Evolutionary conservation across 2,797 vertebrate species (phyloP).

Genomic region (Hippopotamyrus pictus): DNA sequence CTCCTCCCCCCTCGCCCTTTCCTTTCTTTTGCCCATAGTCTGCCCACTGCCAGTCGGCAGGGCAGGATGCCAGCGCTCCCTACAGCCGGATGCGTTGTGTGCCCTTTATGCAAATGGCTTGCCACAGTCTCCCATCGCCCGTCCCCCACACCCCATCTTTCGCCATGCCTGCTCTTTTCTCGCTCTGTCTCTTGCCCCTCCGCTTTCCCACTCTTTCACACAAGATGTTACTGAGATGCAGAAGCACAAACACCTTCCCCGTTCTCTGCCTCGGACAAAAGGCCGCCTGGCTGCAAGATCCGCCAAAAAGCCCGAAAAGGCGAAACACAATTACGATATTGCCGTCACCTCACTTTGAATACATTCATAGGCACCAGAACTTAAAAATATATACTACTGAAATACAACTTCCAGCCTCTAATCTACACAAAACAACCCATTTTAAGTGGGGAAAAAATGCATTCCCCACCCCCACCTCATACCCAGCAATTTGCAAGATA

Average conservation of each 20-base stretch:
- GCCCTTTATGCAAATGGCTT: constrained; percentile 69
- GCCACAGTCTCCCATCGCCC: constrained; percentile 35
- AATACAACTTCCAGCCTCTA: not conserved
- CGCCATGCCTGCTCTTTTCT: constrained; percentile 41
- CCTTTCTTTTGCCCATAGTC: constrained; percentile 31
- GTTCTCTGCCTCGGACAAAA: constrained; percentile 1
- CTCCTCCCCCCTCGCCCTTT: constrained; percentile 21
- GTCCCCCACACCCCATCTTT: constrained; percentile 42
- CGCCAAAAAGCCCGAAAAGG: not conserved
- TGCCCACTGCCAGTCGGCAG: constrained; percentile 59
- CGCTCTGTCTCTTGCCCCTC: constrained; percentile 26
- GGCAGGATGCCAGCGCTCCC: constrained; percentile 68
- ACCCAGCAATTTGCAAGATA: not conserved
- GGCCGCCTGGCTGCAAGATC: not conserved
- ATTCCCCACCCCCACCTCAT: not conserved
- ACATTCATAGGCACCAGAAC: not conserved
- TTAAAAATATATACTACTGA: not conserved
- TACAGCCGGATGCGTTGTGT: constrained; percentile 66
- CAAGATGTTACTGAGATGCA: not conserved
- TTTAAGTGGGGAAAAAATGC: not conserved
- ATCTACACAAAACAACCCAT: not conserved
- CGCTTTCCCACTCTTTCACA: constrained; percentile 8
- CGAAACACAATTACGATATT: not conserved
- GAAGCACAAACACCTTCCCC: not conserved
- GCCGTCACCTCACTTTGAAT: not conserved